Evolutionary conservation across 2,888 invertebrate species (phyloP).

Genomic region (Platerodrilus igneus): DNA sequence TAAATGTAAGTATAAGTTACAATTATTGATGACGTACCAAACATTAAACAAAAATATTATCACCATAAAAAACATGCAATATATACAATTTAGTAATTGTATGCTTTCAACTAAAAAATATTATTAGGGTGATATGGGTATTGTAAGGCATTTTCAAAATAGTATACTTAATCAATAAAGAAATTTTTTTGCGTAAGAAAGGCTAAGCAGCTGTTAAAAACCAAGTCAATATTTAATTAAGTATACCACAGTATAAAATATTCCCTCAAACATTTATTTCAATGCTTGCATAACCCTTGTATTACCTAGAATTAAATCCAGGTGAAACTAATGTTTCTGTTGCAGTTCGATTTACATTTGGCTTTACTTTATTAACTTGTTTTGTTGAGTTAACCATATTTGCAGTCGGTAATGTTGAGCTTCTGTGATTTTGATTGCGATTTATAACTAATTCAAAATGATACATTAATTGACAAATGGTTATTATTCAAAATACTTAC

Average conservation of each 20-base stretch:
- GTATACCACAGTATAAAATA: constrained; percentile 13
- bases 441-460: constrained; percentile 61
- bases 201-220: background rate
- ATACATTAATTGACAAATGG: constrained; percentile 9
- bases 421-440: constrained; percentile 75
- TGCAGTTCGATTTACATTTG: constrained; percentile 74
- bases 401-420: constrained; percentile 62
- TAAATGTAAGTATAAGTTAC: no score
- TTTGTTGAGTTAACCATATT: constrained; percentile 72
- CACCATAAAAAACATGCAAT: constrained; percentile 5
- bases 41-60: no score
- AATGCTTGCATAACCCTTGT: no score
- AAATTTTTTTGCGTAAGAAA: no score
- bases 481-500: constrained; percentile 54
- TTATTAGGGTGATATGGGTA: constrained; percentile 18
- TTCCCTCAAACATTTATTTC: constrained; percentile 5
- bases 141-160: constrained; percentile 2
- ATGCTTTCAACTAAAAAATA: background rate
- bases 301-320: constrained; percentile 60
- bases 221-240: constrained; percentile 5
- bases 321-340: constrained; percentile 69
- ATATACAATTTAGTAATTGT: no score
- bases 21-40: no score
- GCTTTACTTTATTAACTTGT: constrained; percentile 87
- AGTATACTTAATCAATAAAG: constrained; percentile 13